A percentile compares a stretch with the other conserved stretches of the same genome.
These are phyloP conservation scores for Acanthacorydalis orientalis DNA, from an alignment of 2,888 invertebrate genomes.

Conservation along the genomic window DNA sequence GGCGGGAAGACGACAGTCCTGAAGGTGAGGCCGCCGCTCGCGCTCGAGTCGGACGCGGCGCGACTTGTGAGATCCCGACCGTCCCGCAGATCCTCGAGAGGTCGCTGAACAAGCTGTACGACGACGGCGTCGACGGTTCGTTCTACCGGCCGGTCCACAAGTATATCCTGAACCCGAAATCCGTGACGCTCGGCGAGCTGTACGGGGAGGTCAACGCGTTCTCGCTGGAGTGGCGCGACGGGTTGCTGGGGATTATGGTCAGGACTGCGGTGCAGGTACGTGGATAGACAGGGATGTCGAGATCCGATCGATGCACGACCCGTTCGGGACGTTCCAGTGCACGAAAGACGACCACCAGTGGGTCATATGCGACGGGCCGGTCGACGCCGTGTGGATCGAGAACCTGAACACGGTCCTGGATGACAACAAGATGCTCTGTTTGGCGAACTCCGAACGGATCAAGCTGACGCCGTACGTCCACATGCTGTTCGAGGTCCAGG, in stretches of 20 bases:
- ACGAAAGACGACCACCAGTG: slow-evolving; percentile 63
- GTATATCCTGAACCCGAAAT: slow-evolving; percentile 76
- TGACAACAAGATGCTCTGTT: slow-evolving; percentile 84
- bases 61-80: slow-evolving; percentile 3
- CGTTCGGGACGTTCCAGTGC: too few species aligned
- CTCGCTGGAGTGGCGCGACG: slow-evolving; percentile 84
- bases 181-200: slow-evolving; percentile 70
- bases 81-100: slow-evolving; percentile 50
- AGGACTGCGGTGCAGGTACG: slow-evolving; percentile 38
- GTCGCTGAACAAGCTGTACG: slow-evolving; percentile 47
- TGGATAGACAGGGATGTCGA: background rate
- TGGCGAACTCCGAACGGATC: slow-evolving; percentile 81
- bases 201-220: slow-evolving; percentile 73
- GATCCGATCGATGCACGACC: too few species aligned
- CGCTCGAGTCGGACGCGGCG: background rate
- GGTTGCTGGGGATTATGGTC: slow-evolving; percentile 56
- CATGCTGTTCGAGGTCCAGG: slow-evolving; percentile 77
- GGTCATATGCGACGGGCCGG: slow-evolving; percentile 83
- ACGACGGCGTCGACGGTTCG: slow-evolving; percentile 37
- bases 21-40: slow-evolving; percentile 33
- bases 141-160: slow-evolving; percentile 57
- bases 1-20: slow-evolving; percentile 70
- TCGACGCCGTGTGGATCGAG: slow-evolving; percentile 89
- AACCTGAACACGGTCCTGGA: slow-evolving; percentile 86
- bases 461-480: slow-evolving; percentile 78